Evolutionary conservation across 2,113 vertebrate species (phyloP).

Genomic region (Lophotis ruficrista): DNA sequence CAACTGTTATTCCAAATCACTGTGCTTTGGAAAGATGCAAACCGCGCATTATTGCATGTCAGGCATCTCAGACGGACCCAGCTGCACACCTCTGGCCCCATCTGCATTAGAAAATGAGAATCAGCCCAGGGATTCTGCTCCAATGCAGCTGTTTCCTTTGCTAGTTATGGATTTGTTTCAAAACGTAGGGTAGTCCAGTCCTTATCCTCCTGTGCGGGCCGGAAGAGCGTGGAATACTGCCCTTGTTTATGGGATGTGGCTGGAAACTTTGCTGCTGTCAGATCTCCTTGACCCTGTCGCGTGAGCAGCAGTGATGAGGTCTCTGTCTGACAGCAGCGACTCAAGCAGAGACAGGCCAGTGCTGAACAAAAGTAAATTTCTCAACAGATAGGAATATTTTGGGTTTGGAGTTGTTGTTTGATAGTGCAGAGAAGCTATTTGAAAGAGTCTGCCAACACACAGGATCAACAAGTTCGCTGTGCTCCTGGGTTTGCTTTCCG

Average conservation of each 20-base stretch:
- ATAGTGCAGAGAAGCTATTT: background rate
- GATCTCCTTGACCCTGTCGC: background rate
- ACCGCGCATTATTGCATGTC: background rate
- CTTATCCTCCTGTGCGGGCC: background rate
- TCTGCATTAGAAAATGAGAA: background rate
- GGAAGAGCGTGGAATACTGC: background rate
- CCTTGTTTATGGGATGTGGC: background rate
- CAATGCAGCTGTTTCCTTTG: background rate
- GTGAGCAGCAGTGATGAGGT: background rate
- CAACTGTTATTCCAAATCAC: background rate
- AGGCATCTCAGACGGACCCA: background rate
- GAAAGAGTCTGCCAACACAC: background rate
- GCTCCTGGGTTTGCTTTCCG: background rate
- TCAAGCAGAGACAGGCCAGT: background rate
- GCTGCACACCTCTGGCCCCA: background rate
- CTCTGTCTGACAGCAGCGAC: background rate
- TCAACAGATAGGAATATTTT: background rate
- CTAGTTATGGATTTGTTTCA: background rate
- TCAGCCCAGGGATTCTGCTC: background rate
- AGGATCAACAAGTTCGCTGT: background rate
- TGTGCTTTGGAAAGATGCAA: background rate
- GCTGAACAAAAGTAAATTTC: background rate
- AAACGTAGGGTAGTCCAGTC: background rate
- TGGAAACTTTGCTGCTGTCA: background rate
- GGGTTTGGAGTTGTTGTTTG: background rate